A percentile compares a stretch with the other conserved stretches of the same genome.
Conservation (phyloP, 2,113 vertebrate genomes). For the Upupa epops region DNA sequence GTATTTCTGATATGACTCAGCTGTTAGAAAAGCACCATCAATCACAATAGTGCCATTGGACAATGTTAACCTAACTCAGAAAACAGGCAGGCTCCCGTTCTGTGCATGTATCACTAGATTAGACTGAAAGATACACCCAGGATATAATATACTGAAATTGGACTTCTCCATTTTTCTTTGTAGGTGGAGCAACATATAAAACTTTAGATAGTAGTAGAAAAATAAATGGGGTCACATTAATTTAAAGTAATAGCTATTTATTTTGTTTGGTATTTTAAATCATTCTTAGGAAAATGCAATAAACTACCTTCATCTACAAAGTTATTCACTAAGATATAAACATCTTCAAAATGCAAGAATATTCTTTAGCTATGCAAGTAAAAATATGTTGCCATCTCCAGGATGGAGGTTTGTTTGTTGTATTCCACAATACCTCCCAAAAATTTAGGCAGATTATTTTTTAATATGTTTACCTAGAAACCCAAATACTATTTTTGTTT, state of each 20-base stretch:
- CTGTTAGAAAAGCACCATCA: neutral
- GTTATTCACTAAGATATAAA: neutral
- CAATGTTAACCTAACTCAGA: neutral
- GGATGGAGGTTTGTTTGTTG: neutral
- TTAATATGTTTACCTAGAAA: neutral
- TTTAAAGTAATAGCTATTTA: neutral
- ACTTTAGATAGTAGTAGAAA: neutral
- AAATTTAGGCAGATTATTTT: neutral
- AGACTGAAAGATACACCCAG: neutral
- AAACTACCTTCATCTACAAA: neutral
- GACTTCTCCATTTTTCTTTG: neutral
- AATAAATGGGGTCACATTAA: neutral
- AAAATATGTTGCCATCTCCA: neutral
- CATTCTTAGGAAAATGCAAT: neutral
- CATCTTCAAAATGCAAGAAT: neutral
- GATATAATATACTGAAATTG: neutral
- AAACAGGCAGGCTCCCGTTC: neutral
- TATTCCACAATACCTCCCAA: neutral
- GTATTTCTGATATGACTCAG: neutral
- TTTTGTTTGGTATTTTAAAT: neutral
- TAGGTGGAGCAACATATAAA: neutral
- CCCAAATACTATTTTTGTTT: neutral
- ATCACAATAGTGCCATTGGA: neutral
- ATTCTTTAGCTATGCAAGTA: neutral
- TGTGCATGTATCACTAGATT: neutral